Evolutionary conservation across 2,113 vertebrate genomes (phyloP).

Genomic region (Sinocyclocheilus grahami): DNA sequence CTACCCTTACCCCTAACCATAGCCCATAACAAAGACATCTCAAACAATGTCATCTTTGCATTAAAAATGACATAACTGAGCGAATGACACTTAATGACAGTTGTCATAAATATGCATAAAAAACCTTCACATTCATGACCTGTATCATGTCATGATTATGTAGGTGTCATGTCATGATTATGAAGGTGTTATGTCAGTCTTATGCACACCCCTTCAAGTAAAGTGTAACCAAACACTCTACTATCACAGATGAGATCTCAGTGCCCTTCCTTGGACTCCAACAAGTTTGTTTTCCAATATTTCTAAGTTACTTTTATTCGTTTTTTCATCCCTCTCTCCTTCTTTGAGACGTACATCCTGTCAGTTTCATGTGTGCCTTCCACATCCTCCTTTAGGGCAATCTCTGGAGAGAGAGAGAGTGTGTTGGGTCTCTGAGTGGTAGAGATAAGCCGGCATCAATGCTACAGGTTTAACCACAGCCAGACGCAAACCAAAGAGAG

Average conservation of each 20-base stretch:
- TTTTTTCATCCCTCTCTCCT: neutral
- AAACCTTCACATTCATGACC: no score
- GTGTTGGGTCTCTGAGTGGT: conserved; percentile 43
- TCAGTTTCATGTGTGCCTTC: conserved; percentile 28
- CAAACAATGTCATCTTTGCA: no score
- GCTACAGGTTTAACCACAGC: conserved; percentile 46
- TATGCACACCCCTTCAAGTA: no score
- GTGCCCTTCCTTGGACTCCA: neutral
- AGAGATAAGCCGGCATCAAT: conserved; percentile 56
- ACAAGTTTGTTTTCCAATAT: conserved; percentile 43
- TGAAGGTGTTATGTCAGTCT: no score
- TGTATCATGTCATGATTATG: no score
- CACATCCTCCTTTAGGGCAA: conserved; percentile 27
- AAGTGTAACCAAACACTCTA: neutral
- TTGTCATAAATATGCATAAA: no score
- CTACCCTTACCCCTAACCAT: no score
- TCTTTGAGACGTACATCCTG: neutral
- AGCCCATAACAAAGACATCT: no score
- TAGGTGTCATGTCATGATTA: no score
- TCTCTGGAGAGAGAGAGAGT: conserved; percentile 44
- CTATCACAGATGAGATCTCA: neutral
- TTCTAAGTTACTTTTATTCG: conserved; percentile 7
- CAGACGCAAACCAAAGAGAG: neutral
- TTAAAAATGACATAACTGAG: no score
- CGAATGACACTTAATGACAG: no score